Conservation (phyloP, 2,888 invertebrate species). For the Neoascia interrupta region DNA sequence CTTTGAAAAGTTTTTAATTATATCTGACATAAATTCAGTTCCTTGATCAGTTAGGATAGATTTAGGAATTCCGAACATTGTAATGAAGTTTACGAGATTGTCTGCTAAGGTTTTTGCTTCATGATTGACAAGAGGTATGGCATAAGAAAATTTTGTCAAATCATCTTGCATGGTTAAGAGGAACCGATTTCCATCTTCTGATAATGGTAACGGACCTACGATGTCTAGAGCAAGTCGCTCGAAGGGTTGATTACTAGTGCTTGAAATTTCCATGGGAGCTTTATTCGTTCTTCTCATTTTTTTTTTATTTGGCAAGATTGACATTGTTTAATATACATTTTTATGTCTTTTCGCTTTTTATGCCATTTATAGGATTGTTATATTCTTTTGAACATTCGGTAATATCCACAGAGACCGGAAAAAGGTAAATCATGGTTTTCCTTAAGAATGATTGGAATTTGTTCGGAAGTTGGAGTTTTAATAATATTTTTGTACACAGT, state of each 20-base stretch:
- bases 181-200: no score
- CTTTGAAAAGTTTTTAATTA: neutral
- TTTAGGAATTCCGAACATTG: neutral
- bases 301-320: neutral
- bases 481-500: neutral
- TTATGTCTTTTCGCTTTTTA: neutral
- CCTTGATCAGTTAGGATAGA: neutral
- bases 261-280: neutral
- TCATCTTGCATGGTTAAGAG: neutral
- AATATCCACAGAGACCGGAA: neutral
- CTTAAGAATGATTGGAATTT: neutral
- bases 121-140: neutral
- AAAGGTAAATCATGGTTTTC: neutral
- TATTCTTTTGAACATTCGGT: neutral
- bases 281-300: neutral
- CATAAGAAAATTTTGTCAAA: neutral
- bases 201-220: no score
- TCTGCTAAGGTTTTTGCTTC: neutral
- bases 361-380: neutral
- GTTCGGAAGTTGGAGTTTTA: neutral
- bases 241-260: neutral
- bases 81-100: neutral
- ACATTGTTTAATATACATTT: neutral
- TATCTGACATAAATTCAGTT: neutral
- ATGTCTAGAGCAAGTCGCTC: neutral